These are phyloP conservation scores for Zaprionus lachaisei DNA, from an alignment of 1,140 invertebrate genomes.

Conservation along the genomic window DNA sequence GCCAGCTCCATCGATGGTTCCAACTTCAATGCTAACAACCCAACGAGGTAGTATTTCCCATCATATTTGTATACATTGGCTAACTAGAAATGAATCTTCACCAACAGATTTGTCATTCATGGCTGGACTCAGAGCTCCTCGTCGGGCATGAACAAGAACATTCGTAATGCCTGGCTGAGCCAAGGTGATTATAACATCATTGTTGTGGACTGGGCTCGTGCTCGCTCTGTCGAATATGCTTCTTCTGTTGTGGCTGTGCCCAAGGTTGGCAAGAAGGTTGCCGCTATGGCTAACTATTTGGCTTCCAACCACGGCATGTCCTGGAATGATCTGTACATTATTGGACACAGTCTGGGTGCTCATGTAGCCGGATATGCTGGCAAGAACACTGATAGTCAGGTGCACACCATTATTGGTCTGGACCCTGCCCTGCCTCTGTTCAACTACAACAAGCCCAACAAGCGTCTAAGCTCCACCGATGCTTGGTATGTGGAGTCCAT, in stretches of 20 bases:
- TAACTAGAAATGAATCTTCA: not conserved
- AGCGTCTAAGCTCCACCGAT: conserved; percentile 83
- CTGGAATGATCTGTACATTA: conserved; percentile 65
- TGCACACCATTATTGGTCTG: conserved; percentile 82
- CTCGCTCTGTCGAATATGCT: conserved; percentile 85
- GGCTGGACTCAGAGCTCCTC: conserved; percentile 71
- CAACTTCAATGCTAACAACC: conserved; percentile 64
- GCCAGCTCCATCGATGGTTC: conserved; percentile 59
- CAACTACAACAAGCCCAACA: conserved; percentile 60
- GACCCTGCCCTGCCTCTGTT: conserved; percentile 85
- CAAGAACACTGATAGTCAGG: conserved; percentile 68
- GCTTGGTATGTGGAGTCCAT: conserved; percentile 84
- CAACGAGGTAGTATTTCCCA: conserved; percentile 46
- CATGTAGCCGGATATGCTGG: conserved; percentile 86
- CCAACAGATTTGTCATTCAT: conserved; percentile 68
- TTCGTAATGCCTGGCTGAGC: conserved; percentile 85
- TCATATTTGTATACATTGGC: not conserved
- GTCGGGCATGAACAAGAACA: conserved; percentile 66
- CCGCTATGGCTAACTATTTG: conserved; percentile 81
- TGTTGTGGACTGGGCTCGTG: conserved; percentile 87
- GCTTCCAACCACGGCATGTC: conserved; percentile 62
- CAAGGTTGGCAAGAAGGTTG: conserved; percentile 74
- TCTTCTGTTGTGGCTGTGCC: conserved; percentile 82
- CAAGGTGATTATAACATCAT: conserved; percentile 86
- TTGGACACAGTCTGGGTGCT: conserved; percentile 85